Base-by-base conservation (phyloP, 2,888 invertebrate genomes). In the Agriopis marginaria region DNA sequence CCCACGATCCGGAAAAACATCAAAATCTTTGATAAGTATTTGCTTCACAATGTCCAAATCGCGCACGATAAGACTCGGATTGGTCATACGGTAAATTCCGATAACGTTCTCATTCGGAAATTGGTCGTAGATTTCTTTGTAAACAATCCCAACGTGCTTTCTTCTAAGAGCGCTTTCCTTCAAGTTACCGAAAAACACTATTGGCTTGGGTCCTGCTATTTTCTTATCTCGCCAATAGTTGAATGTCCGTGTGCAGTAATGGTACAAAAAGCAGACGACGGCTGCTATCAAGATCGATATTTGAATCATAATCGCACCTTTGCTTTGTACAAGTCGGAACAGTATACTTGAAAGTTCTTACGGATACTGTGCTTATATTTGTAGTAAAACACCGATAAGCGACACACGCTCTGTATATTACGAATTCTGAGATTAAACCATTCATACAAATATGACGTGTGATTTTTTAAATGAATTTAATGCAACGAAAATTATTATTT, bases 1-100 rank as follows among this genome's bases (percentile, higher is more conserved):
- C 14, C 85, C 86, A 51, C 90, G 84, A 12, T 87, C 83, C 10
- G 81, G 71, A 53, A 89, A 90, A 0, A 45, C 58, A 8, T 85
- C 81, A 45, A 89, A 90, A 53, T 89, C 89, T 60, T 88, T 89
- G 8, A 88, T 79, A 7, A 89, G 70, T 39, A 90, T 79, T 54
- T 83, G 80, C 66, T 86, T 89, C 12, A 84, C 82, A 49, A 86
- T 72, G 62, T 90, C 86, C 23, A 87, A 78, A 69, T 90, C 89
- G 12, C 85, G 80, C 51, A 90, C 75, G 10, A 89, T 47, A 12
- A 90, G 64, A 7, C 80, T 75, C 0, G 88, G 89, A 17, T 77
- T 72, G 7, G 80, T 82, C 80, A 88, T 82, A 69, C 83, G 80
- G 72, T 79, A 88, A 5, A 88, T 63, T 6, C 90, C 90, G 7